These are phyloP conservation scores for Caenorhabditis remanei DNA, from an alignment of 1,140 invertebrate species.

Conservation along the genomic window DNA sequence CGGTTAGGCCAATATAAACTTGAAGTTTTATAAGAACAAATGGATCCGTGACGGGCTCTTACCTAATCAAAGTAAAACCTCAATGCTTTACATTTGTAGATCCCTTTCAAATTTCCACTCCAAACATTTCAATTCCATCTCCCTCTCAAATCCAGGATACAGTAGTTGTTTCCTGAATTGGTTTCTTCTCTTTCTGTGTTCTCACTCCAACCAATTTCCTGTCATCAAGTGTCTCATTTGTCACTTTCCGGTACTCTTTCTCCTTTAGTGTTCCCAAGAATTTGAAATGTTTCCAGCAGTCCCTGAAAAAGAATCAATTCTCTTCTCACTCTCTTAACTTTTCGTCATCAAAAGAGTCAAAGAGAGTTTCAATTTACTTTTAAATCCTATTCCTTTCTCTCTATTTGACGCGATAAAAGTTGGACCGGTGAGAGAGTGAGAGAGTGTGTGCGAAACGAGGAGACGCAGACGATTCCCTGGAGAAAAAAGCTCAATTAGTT, in stretches of 20 bases:
- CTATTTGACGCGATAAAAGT: conserved; percentile 40
- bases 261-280: not conserved
- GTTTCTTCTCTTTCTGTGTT: not conserved
- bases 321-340: not conserved
- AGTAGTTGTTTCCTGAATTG: not conserved
- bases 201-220: conserved; percentile 11
- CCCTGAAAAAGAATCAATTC: not conserved
- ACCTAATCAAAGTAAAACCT: too few relatives aligned
- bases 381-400: conserved; percentile 29
- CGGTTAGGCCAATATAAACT: too few relatives aligned
- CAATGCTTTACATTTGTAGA: too few relatives aligned
- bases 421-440: not conserved
- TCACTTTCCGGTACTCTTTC: conserved; percentile 34
- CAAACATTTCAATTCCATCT: not conserved
- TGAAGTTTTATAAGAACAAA: too few relatives aligned
- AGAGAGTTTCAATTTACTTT: conserved; percentile 10
- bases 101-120: not conserved
- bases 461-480: conserved; percentile 22
- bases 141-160: not conserved
- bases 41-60: too few relatives aligned
- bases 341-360: not conserved
- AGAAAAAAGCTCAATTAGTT: conserved; percentile 52
- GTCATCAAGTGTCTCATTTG: conserved; percentile 53
- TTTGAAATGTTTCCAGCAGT: too few relatives aligned
- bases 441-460: not conserved